phyloP scores from a whole-genome alignment of 2,113 vertebrate species.

The Oplegnathus fasciatus region DNA sequence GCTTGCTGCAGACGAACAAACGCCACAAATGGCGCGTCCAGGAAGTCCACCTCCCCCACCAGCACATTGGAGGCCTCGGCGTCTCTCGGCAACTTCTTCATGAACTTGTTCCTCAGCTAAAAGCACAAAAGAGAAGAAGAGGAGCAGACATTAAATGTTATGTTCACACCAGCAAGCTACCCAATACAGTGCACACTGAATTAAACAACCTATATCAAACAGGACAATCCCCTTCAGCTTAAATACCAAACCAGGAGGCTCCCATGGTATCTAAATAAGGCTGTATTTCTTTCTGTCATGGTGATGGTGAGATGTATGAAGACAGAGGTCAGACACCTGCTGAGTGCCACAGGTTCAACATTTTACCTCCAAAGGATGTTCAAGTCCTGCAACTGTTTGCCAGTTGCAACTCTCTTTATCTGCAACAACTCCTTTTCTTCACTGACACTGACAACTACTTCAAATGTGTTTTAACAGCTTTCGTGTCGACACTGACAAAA shows the following conservation, averaged over 20 bases:
- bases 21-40: conserved; percentile 95
- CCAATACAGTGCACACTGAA: neutral
- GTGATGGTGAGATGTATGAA: neutral
- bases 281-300: conserved; percentile 16
- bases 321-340: conserved; percentile 39
- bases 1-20: conserved; percentile 97
- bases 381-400: neutral
- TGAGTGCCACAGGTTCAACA: conserved; percentile 38
- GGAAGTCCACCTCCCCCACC: conserved; percentile 97
- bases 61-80: conserved; percentile 98
- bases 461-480: neutral
- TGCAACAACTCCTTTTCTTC: neutral
- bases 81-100: conserved; percentile 98
- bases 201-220: conserved; percentile 44
- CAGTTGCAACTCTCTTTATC: neutral
- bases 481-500: neutral
- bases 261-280: neutral
- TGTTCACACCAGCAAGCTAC: conserved; percentile 59
- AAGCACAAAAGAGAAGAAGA: conserved; percentile 36
- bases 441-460: neutral
- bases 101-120: conserved; percentile 98
- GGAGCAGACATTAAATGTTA: conserved; percentile 30
- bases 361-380: conserved; percentile 19
- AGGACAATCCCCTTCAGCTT: conserved; percentile 30
- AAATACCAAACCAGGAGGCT: conserved; percentile 57